Percentiles rank a stretch among this genome's conserved stretches.
Evolutionary conservation across 2,113 vertebrate genomes (phyloP).

Genomic region (Acrocephalus kingi): DNA sequence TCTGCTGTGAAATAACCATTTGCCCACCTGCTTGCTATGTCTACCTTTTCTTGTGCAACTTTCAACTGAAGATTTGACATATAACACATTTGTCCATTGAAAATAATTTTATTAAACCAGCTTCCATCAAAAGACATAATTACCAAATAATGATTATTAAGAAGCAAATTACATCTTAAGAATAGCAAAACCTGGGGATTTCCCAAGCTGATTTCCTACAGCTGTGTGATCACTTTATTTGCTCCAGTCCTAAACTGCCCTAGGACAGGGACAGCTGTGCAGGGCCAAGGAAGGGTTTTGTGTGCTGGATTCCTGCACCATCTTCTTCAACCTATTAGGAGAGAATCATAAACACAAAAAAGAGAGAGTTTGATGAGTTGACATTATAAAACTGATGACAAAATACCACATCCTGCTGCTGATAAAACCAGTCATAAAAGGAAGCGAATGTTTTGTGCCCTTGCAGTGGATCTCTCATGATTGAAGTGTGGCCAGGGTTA

Average conservation of each 20-base stretch:
- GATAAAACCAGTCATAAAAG: neutral
- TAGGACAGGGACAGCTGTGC: neutral
- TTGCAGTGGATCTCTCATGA: neutral
- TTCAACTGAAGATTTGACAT: neutral
- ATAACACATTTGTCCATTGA: neutral
- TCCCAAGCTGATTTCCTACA: neutral
- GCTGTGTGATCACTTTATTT: accelerated
- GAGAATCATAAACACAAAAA: neutral
- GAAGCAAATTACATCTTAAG: neutral
- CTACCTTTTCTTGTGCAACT: neutral
- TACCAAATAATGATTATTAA: neutral
- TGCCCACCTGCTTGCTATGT: neutral
- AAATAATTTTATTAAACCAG: neutral
- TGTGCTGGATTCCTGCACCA: neutral
- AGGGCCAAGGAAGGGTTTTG: neutral
- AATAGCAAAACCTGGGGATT: neutral
- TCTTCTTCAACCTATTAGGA: neutral
- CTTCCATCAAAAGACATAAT: neutral
- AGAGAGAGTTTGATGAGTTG: neutral
- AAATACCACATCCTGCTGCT: neutral
- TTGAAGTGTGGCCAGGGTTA: neutral
- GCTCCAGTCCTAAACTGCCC: neutral
- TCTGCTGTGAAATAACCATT: neutral
- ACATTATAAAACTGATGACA: neutral
- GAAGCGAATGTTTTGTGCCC: neutral